phyloP scores from a whole-genome alignment of 2,888 invertebrate species.

The Bellardia pandia region DNA sequence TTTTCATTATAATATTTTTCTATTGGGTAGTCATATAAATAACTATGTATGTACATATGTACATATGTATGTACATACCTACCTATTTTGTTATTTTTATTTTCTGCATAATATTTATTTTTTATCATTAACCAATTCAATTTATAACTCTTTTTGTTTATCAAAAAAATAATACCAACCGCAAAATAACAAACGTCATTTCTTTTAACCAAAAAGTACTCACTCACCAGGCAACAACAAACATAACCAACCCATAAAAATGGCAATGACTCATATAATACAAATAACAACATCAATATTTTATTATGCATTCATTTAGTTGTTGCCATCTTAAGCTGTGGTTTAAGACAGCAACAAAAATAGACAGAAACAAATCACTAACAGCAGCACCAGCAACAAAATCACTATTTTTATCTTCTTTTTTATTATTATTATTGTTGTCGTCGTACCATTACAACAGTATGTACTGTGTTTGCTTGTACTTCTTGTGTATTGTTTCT shows the following conservation, averaged over 20 bases:
- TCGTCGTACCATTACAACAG: too few species aligned
- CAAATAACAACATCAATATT: not conserved
- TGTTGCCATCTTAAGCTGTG: slow-evolving; percentile 22
- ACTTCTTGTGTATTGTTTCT: not conserved
- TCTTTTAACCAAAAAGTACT: not conserved
- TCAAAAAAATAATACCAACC: too few species aligned
- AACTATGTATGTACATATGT: too few species aligned
- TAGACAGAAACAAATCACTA: not conserved
- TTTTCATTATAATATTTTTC: too few species aligned
- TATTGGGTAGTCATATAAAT: too few species aligned
- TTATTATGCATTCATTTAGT: not conserved
- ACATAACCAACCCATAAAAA: slow-evolving; percentile 6
- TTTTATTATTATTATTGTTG: not conserved
- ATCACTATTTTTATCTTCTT: slow-evolving; percentile 36
- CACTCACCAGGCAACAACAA: not conserved
- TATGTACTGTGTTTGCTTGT: not conserved
- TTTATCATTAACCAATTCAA: too few species aligned
- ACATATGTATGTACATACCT: too few species aligned
- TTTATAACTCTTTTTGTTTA: too few species aligned
- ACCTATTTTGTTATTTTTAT: too few species aligned
- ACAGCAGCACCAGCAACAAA: not conserved
- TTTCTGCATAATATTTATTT: too few species aligned
- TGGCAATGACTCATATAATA: slow-evolving; percentile 25
- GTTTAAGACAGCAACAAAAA: slow-evolving; percentile 10
- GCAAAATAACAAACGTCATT: too few species aligned